Evolutionary conservation across 2,888 invertebrate species (phyloP), one percentile per base, ranked within the genome.

Genomic region (Nephrotoma appendiculata): DNA sequence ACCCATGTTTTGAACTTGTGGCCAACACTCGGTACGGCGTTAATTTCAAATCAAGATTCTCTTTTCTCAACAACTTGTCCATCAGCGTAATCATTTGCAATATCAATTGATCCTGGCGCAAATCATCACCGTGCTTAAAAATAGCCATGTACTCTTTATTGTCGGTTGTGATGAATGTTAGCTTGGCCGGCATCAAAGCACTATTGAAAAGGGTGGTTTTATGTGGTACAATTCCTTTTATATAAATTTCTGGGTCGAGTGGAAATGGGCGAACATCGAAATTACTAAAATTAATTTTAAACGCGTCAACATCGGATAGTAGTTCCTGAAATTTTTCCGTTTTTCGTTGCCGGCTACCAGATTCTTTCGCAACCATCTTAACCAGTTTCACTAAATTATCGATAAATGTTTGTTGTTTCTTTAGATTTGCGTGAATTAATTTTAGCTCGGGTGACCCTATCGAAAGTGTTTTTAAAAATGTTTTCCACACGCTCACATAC

Each of bases 81-180:
- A 99, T 99, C 12, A 99, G 92, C 0, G 98, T 97, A 71, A 99
- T 99, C 94, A 99, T 99, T 92, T 99, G 99, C 85, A 99, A 92
- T 88, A 99, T 97, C 0, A 99, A 93, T 91, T 99, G 99, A 92
- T 99, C 99, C 92, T 99, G 99, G 2, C 99, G 93, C 86, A 99
- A 92, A 91, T 99, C 99, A 91, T 99, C 99, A 1, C 99, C 99
- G 89, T 98, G 96, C 91, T 99, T 99, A 91, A 99, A 99, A 88
- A 99, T 99, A 0, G 98, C 97, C 15, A 97, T 96, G 91, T 99
- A 99, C 89, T 97, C 96, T 48, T 94, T 93, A 57, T 95, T 95
- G 87, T 95, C 95, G 0, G 95, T 94, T 0, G 97, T 97, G 12
- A 96, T 92, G 91, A 99, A 99, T 0, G 98, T 96, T 85, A 99